Percentiles rank a stretch among this genome's conserved stretches.
These are phyloP conservation scores for Nipponacmea schrenckii DNA, from an alignment of 2,888 invertebrate genomes.

Conservation along the genomic window DNA sequence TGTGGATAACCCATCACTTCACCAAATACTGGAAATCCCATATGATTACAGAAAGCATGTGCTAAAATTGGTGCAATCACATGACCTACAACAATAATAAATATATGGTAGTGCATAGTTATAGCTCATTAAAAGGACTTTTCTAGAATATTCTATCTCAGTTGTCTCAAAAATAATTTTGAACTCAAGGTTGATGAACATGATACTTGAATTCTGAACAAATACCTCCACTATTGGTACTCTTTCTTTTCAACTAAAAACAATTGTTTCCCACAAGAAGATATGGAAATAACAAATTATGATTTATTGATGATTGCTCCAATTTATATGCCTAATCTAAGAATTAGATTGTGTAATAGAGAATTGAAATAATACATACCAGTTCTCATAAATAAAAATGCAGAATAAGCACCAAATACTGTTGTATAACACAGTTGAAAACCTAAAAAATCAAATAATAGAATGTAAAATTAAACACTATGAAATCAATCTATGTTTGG, in stretches of 20 bases:
- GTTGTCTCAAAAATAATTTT: neutral
- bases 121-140: too few species aligned
- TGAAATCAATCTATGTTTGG: too few species aligned
- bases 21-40: constrained; percentile 91
- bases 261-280: too few species aligned
- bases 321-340: too few species aligned
- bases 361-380: constrained; percentile 70
- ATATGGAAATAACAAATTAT: too few species aligned
- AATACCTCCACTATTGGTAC: too few species aligned
- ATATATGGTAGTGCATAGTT: neutral
- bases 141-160: too few species aligned
- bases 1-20: constrained; percentile 75
- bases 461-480: too few species aligned
- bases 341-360: too few species aligned
- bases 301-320: too few species aligned
- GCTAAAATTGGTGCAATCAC: constrained; percentile 87
- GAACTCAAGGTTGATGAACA: neutral
- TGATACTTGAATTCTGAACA: neutral
- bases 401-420: constrained; percentile 92
- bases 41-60: constrained; percentile 95
- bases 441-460: constrained; percentile 52
- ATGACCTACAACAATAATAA: constrained; percentile 71
- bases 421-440: constrained; percentile 93
- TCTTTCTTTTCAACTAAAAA: too few species aligned
- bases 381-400: constrained; percentile 89